These are phyloP conservation scores for Chlamydotis undulata DNA, from an alignment of 2,113 vertebrate genomes.

Conservation along the genomic window DNA sequence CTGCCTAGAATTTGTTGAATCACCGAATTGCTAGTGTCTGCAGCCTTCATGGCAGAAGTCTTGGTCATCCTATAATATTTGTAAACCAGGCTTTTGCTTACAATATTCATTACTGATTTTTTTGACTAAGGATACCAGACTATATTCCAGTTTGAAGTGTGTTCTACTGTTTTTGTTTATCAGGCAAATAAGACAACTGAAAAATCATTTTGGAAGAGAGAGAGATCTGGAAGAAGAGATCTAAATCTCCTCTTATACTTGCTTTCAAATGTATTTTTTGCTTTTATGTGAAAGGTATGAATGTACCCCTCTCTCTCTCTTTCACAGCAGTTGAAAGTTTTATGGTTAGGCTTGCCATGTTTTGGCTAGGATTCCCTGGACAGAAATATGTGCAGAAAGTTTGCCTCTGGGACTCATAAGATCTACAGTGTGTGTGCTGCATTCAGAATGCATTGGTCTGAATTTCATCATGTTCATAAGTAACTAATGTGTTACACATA, in stretches of 20 bases:
- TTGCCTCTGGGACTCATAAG: slow-evolving; percentile 25
- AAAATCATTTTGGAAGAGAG: background rate
- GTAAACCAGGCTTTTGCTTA: background rate
- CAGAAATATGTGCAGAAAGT: slow-evolving; percentile 15
- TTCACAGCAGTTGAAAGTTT: background rate
- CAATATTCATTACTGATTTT: background rate
- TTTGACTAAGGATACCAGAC: background rate
- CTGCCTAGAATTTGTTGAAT: background rate
- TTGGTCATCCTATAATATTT: background rate
- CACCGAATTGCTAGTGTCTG: background rate
- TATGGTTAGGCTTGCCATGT: slow-evolving; percentile 29
- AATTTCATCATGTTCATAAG: background rate
- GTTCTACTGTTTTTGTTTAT: background rate
- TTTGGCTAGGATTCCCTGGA: slow-evolving; percentile 35
- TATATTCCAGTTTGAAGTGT: background rate
- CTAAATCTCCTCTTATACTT: background rate
- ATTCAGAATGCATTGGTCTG: background rate
- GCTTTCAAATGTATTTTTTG: background rate
- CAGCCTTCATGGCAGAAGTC: background rate
- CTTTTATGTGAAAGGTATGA: slow-evolving; percentile 35
- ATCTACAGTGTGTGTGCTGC: background rate
- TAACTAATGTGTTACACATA: background rate
- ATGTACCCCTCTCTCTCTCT: slow-evolving; percentile 23
- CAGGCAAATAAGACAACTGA: background rate
- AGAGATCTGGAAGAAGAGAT: background rate